A percentile compares a stretch with the other conserved stretches of the same genome.
phyloP scores from a whole-genome alignment of 1,140 invertebrate species.

The Aphidius ervi region DNA sequence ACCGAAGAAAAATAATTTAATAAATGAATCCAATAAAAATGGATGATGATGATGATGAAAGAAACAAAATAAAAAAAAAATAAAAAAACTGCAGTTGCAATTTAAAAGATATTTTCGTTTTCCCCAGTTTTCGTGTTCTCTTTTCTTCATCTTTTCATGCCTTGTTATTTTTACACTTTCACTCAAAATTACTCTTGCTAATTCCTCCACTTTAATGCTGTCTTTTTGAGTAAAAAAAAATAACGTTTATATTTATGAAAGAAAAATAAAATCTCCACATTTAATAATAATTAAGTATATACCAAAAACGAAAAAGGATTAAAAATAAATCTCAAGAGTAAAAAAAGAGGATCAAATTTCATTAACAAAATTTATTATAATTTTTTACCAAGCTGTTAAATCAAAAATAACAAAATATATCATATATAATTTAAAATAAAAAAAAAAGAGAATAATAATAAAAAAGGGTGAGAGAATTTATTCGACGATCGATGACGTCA shows the following conservation, averaged over 20 bases:
- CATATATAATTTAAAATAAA: neutral
- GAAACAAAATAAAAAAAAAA: too few species aligned
- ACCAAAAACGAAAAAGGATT: neutral
- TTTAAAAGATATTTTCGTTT: conserved; percentile 7
- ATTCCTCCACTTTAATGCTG: neutral
- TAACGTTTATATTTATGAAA: too few species aligned
- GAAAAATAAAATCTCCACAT: neutral
- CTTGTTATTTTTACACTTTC: conserved; percentile 11
- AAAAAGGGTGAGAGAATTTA: conserved; percentile 26
- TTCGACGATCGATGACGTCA: conserved; percentile 34
- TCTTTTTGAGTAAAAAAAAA: too few species aligned
- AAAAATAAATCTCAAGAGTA: neutral
- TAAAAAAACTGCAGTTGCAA: too few species aligned
- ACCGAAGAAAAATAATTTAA: neutral
- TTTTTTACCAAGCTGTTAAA: too few species aligned
- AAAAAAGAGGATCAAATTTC: neutral
- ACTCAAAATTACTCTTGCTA: conserved; percentile 11
- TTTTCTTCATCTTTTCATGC: conserved; percentile 12
- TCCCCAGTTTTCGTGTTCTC: neutral
- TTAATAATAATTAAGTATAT: neutral
- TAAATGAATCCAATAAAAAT: too few species aligned
- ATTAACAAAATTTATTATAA: too few species aligned
- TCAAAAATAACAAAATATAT: too few species aligned
- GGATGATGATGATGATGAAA: too few species aligned
- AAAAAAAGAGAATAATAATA: neutral